Evolutionary conservation across 2,797 vertebrate species (phyloP).

Genomic region (Arctocebus calabarensis): DNA sequence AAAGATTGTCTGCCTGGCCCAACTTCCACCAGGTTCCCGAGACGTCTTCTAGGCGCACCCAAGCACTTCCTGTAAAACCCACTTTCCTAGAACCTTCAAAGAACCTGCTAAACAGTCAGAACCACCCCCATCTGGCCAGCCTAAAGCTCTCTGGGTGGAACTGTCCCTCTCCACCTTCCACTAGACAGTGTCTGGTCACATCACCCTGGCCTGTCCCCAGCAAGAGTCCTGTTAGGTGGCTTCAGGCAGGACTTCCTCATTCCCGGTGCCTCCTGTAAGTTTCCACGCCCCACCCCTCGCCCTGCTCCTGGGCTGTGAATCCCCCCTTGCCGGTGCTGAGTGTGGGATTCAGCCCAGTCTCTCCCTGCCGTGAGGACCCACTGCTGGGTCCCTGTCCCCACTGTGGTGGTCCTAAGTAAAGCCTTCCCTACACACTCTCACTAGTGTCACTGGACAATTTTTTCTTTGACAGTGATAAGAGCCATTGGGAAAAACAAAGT

Average conservation of each 20-base stretch:
- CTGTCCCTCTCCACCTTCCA: no score
- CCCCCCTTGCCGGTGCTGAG: accelerated
- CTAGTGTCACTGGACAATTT: accelerated
- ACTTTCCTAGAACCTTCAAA: background rate
- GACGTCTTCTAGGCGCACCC: background rate
- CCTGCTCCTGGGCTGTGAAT: no score
- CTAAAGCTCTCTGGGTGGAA: background rate
- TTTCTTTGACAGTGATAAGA: background rate
- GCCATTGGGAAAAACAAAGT: no score
- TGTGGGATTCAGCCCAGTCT: no score
- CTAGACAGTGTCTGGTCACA: background rate
- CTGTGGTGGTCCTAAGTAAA: no score
- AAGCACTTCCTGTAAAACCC: background rate
- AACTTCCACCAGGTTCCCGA: background rate
- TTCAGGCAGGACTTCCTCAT: no score
- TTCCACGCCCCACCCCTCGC: accelerated
- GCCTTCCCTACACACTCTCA: background rate
- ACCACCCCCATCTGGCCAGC: background rate
- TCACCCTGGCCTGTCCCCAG: background rate
- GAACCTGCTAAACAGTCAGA: background rate
- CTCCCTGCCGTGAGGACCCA: background rate
- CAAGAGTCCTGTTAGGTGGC: background rate
- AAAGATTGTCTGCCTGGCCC: no score
- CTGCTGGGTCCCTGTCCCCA: background rate
- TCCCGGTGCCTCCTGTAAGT: background rate